Conservation (phyloP, 2,113 vertebrate genomes). For the Phrynosoma blainvillii region DNA sequence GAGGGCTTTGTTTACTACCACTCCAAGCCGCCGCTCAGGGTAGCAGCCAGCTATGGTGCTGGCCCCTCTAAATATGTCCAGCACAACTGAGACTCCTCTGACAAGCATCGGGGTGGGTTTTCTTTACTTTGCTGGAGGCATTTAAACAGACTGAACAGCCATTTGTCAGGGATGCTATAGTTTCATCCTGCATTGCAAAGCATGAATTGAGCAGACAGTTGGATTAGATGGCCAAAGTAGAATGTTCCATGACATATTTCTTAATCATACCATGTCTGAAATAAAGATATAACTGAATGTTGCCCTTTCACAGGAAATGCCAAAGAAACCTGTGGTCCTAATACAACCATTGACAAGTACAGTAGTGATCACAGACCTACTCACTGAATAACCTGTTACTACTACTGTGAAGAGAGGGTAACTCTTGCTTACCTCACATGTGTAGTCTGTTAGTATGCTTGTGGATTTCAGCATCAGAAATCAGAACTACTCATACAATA, state of each 20-base stretch:
- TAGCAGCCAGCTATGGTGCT: no score
- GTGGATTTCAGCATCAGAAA: not conserved
- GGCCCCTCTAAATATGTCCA: no score
- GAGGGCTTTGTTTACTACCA: no score
- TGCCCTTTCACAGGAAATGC: not conserved
- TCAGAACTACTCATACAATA: not conserved
- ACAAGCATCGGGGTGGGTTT: no score
- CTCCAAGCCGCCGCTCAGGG: no score
- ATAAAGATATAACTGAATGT: not conserved
- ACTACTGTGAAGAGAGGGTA: no score
- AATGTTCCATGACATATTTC: slow-evolving; percentile 20
- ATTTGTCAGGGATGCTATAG: no score
- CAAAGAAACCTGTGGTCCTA: not conserved
- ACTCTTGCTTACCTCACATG: not conserved
- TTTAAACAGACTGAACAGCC: no score
- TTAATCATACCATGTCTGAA: not conserved
- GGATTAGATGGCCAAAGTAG: not conserved
- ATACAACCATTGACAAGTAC: no score
- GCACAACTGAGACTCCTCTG: no score
- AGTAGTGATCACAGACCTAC: not conserved
- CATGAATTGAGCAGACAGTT: not conserved
- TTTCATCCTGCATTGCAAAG: no score
- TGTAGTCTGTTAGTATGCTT: not conserved
- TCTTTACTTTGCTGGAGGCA: no score
- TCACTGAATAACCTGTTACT: not conserved